A percentile compares a stretch with the other conserved stretches of the same genome.
These are phyloP conservation scores for Cichlasoma orientale DNA, from an alignment of 2,797 vertebrate species.

Conservation along the genomic window DNA sequence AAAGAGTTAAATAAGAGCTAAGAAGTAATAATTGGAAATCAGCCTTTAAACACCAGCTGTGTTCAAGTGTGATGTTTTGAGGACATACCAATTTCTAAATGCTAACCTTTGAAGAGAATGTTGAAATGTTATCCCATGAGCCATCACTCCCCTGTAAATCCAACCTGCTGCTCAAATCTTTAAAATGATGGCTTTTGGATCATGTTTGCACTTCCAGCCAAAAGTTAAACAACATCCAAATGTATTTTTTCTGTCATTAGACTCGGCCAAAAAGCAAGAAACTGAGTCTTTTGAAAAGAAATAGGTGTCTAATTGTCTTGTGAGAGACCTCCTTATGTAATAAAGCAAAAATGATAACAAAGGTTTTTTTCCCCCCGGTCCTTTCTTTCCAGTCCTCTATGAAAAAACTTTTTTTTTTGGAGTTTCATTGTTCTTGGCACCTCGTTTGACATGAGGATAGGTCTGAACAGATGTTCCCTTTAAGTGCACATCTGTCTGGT, in stretches of 20 bases:
- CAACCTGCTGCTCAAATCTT: constrained; percentile 25
- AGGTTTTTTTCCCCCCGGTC: background rate
- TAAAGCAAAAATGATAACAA: constrained; percentile 19
- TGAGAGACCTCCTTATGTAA: constrained; percentile 3
- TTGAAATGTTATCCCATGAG: constrained; percentile 30
- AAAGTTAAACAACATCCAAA: constrained; percentile 40
- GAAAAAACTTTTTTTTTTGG: constrained; percentile 1
- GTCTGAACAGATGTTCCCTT: constrained; percentile 60
- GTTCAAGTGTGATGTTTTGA: constrained; percentile 17
- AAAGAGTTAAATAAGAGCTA: background rate
- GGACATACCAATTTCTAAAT: constrained; percentile 15
- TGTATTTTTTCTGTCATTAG: constrained; percentile 1
- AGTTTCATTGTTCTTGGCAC: constrained; percentile 60
- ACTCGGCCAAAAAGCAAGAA: constrained; percentile 15
- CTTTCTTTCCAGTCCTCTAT: constrained; percentile 3
- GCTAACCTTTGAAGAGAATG: constrained; percentile 18
- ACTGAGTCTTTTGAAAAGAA: constrained; percentile 23
- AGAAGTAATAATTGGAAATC: background rate
- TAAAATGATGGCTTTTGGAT: constrained; percentile 33
- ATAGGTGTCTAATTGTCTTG: constrained; percentile 31
- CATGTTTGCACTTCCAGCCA: constrained; percentile 24
- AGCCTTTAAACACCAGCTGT: constrained; percentile 15
- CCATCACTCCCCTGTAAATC: background rate
- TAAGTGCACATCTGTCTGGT: constrained; percentile 50
- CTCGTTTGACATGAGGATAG: constrained; percentile 38